phyloP scores from a whole-genome alignment of 2,888 invertebrate genomes.

The Falcaria lacertinaria region DNA sequence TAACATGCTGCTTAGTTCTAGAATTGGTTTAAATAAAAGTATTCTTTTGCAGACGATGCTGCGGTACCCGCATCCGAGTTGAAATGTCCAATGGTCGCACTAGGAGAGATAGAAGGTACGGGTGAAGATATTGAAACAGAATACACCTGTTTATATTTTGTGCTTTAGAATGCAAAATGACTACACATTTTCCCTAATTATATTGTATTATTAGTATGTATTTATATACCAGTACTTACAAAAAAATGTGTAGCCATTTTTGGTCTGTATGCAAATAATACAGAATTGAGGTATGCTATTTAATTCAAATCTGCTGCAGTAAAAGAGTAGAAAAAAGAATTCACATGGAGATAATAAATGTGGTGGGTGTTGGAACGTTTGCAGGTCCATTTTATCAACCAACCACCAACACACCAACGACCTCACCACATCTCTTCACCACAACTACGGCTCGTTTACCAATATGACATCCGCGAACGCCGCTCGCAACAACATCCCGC shows the following conservation, averaged over 20 bases:
- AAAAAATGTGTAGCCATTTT: background rate
- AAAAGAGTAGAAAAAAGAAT: slow-evolving; percentile 23
- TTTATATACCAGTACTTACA: no score
- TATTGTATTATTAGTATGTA: background rate
- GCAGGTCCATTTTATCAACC: slow-evolving; percentile 80
- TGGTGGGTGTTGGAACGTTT: slow-evolving; percentile 81
- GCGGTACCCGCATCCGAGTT: slow-evolving; percentile 93
- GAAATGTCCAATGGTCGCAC: slow-evolving; percentile 96
- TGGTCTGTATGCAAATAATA: background rate
- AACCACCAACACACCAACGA: slow-evolving; percentile 79
- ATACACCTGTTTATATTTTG: slow-evolving; percentile 8
- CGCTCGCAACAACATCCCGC: slow-evolving; percentile 63
- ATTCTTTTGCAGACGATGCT: slow-evolving; percentile 83
- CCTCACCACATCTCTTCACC: slow-evolving; percentile 78
- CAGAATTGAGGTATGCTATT: background rate
- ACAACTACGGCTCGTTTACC: slow-evolving; percentile 74
- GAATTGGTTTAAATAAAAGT: background rate
- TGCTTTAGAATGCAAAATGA: slow-evolving; percentile 1
- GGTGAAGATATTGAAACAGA: slow-evolving; percentile 26
- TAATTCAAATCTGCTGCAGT: slow-evolving; percentile 6
- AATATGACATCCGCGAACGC: slow-evolving; percentile 70
- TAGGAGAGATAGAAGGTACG: slow-evolving; percentile 83
- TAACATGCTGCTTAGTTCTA: background rate
- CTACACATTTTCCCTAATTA: slow-evolving; percentile 4
- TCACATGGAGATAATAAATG: slow-evolving; percentile 65